Evolutionary conservation across 2,888 invertebrate species (phyloP), one percentile per base, ranked within the genome.

Genomic region (Epistrophella euchroma): DNA sequence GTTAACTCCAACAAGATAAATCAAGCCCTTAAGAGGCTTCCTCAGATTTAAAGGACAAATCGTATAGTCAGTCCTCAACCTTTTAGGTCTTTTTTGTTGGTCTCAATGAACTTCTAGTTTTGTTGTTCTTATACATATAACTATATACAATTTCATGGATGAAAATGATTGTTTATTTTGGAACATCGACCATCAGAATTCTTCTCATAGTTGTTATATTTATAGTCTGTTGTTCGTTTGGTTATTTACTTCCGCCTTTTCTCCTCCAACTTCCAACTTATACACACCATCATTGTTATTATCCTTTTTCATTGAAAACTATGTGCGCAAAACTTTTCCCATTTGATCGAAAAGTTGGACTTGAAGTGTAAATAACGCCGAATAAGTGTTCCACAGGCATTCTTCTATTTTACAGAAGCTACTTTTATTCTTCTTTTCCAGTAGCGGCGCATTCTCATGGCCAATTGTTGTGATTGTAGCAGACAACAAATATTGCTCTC

Each of bases 321-420:
- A 45, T 73, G 77, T 66, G 68, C 50, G 37, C 35, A 74, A 84
- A 85, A 85, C 85, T 85, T 85, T 85, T 85, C 80, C 80, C 85
- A 85, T 85, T 85, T 85, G 72, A 85, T 85, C 76, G 73, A 80
- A 85, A 85, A 85, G 76, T 85, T 85, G 76, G 85, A 76, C 76
- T 76, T 62, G 75, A 85, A 85, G 85, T 85, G 85, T 80, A 85
- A 80, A 85, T 80, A 85, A 80, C 76, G 72, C 72, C 55, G 55
- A 66, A 35, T 50, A 17, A n/a, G 17, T 45, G 28, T 45, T 70
- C 50, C 71, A 71, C 56, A 17, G 13, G 43, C 70, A 62, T 60
- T 60, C 22, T 60, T 2, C 58, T 22, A 58, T 58, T 58, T 56
- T 60, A 45, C 56, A 35, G 3, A 11, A 7, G 19, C 22, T 35